Conservation (phyloP, 2,113 vertebrate species). For the Odocoileus virginianus region DNA sequence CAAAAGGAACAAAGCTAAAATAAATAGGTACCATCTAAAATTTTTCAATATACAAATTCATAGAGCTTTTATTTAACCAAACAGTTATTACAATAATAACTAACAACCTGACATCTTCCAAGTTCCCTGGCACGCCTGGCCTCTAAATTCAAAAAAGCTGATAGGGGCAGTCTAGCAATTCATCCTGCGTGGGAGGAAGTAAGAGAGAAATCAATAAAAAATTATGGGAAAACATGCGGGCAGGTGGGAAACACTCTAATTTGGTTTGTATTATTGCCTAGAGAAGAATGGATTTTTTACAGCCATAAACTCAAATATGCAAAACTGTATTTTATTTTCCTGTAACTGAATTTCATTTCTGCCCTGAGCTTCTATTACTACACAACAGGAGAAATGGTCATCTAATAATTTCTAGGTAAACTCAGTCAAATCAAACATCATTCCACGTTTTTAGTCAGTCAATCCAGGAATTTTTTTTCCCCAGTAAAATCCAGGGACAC, state of each 20-base stretch:
- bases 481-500: not conserved
- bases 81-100: constrained; percentile 63
- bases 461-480: not conserved
- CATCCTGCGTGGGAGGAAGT: not conserved
- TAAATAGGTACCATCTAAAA: constrained; percentile 78
- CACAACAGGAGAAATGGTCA: not conserved
- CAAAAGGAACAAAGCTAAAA: constrained; percentile 67
- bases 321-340: constrained; percentile 13
- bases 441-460: not conserved
- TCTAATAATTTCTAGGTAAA: constrained; percentile 39
- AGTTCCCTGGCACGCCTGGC: not conserved
- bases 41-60: constrained; percentile 79
- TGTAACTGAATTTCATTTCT: constrained; percentile 39
- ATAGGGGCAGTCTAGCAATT: not conserved
- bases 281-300: constrained; percentile 13
- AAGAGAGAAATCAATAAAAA: not conserved
- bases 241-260: not conserved
- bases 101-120: constrained; percentile 36
- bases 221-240: not conserved
- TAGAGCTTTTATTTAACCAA: constrained; percentile 69
- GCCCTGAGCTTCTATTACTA: not conserved
- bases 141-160: constrained; percentile 22
- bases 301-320: not conserved
- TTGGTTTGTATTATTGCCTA: not conserved
- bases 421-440: not conserved